Base-by-base conservation (phyloP, 2,888 invertebrate species). In the Congeria kusceri region DNA sequence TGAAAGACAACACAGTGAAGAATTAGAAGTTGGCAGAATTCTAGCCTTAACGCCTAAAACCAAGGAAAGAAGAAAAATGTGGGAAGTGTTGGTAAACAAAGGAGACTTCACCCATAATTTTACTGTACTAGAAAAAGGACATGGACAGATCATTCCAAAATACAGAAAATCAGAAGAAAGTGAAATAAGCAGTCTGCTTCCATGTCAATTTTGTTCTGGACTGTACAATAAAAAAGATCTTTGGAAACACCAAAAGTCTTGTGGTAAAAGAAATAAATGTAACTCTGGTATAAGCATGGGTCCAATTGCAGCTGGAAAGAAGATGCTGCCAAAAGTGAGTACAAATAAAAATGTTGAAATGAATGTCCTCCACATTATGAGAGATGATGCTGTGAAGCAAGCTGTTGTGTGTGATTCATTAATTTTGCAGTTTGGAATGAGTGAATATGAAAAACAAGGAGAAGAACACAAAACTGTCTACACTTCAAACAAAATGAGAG, bases 171-270 rank as follows among this genome's bases (percentile, higher is more conserved):
- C 53, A 18, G 39, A 62, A 32, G 25, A 61, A 29, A 18, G 23
- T 23, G 61, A 77, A 29, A 27, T 70, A 28, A 47, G 44, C 15
- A 61, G 46, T 32, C 58, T 73, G 13, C 27, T 80, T 29, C 74
- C 77, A n/a, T 81, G 81, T 67, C 64, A 46, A 11, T 29, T 28
- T 25, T 77, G 81, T 53, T 65, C 49, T 57, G 74, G 61, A 11
- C 68, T 70, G 4, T 81, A 74, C 32, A 62, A 49, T 25, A 77
- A 63, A 61, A 74, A 13, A 11, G 77, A 74, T 20, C 53, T 74
- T n/a, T 81, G 77, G 81, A 77, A 66, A 66, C 81, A 81, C 28
- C 32, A 53, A 15, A 65, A 74, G 65, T 61, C 62, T 15, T 81
- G 81, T 56, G 25, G n/a, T 47, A 39, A 20, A 25, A 62, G 47